Evolutionary conservation across 2,888 invertebrate species (phyloP).

Genomic region (Pseudoips prasinana): DNA sequence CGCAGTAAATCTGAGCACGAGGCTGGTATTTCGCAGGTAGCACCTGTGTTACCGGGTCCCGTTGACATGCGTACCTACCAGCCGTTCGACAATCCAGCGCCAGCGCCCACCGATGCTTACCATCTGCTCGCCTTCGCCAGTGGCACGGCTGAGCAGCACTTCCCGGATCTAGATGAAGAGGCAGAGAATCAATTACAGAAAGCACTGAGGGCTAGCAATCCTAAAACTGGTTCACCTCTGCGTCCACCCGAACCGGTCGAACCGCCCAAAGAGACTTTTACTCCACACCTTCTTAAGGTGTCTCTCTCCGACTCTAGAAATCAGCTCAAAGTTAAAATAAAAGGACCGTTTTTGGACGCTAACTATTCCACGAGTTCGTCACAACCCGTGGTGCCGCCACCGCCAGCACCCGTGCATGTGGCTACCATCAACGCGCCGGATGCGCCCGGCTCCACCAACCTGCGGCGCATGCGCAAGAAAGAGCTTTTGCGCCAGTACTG

Average conservation of each 20-base stretch:
- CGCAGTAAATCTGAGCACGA: slow-evolving; percentile 41
- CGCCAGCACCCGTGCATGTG: slow-evolving; percentile 51
- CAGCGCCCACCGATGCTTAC: slow-evolving; percentile 82
- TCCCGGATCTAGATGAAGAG: slow-evolving; percentile 90
- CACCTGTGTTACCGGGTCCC: slow-evolving; percentile 91
- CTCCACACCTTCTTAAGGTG: slow-evolving; percentile 83
- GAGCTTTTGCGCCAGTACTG: slow-evolving; percentile 90
- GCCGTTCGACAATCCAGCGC: slow-evolving; percentile 81
- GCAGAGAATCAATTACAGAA: slow-evolving; percentile 89
- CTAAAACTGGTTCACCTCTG: slow-evolving; percentile 49
- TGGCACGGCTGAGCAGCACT: slow-evolving; percentile 86
- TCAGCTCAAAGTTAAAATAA: slow-evolving; percentile 94
- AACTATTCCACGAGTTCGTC: slow-evolving; percentile 86
- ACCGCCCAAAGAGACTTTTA: slow-evolving; percentile 46
- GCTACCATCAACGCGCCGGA: not conserved
- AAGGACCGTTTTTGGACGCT: slow-evolving; percentile 91
- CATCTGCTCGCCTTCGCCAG: slow-evolving; percentile 86
- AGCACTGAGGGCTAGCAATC: slow-evolving; percentile 83
- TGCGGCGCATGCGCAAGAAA: slow-evolving; percentile 94
- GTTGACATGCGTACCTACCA: slow-evolving; percentile 95
- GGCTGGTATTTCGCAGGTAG: slow-evolving; percentile 78
- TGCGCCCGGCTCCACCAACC: slow-evolving; percentile 85
- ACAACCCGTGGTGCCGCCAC: slow-evolving; percentile 79
- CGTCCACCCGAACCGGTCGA: slow-evolving; percentile 36
- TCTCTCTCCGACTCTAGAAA: slow-evolving; percentile 91